These are phyloP conservation scores for Nephotettix cincticeps DNA, from an alignment of 1,140 invertebrate genomes.

Conservation along the genomic window DNA sequence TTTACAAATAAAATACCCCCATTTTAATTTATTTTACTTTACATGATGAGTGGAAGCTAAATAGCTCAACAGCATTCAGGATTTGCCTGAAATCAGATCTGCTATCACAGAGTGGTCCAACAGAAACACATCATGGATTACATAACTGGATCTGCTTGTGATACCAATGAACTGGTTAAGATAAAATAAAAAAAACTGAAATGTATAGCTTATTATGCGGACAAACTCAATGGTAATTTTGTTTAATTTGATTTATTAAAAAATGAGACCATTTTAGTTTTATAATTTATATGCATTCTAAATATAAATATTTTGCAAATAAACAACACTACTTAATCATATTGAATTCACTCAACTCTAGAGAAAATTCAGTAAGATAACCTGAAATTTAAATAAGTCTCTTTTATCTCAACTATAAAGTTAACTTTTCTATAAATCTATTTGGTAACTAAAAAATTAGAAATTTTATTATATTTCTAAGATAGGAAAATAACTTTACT, in stretches of 20 bases:
- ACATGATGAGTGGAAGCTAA: neutral
- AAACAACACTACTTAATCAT: neutral
- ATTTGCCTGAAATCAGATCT: constrained; percentile 12
- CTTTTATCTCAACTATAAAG: too few species aligned
- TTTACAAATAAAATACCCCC: neutral
- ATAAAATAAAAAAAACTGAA: neutral
- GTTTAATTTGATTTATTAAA: neutral
- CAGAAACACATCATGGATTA: neutral
- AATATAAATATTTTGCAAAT: neutral
- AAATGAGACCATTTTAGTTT: neutral
- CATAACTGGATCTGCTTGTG: neutral
- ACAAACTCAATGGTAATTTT: neutral
- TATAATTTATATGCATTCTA: neutral
- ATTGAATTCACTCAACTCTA: too few species aligned
- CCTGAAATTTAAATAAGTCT: too few species aligned
- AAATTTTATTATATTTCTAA: too few species aligned
- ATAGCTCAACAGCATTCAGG: neutral
- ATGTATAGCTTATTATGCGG: neutral
- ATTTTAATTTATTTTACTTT: neutral
- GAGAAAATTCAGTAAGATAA: too few species aligned
- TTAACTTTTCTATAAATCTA: too few species aligned
- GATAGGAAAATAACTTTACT: too few species aligned
- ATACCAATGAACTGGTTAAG: too few species aligned
- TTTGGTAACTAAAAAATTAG: too few species aligned
- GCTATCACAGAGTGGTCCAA: neutral